A percentile compares a stretch with the other conserved stretches of the same genome.
Conservation (phyloP, 2,888 invertebrate species). For the Ormyrus pomaceus region DNA sequence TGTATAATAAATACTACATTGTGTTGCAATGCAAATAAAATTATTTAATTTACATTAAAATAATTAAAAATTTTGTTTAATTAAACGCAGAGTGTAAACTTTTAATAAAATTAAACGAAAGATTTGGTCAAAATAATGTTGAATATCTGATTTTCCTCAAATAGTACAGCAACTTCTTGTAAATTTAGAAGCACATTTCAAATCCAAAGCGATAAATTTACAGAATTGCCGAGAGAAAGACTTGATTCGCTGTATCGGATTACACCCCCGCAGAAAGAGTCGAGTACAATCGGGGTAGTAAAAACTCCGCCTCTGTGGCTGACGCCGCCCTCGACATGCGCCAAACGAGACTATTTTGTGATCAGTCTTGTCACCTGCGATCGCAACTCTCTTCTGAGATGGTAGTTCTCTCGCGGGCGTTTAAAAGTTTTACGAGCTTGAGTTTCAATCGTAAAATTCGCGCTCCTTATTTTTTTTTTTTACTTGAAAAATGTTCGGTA, state of each 20-base stretch:
- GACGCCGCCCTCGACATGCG: slow-evolving; percentile 67
- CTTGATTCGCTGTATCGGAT: slow-evolving; percentile 33
- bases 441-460: not conserved
- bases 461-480: not conserved
- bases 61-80: no score
- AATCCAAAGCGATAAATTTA: not conserved
- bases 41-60: no score
- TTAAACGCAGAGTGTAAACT: no score
- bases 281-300: slow-evolving; percentile 54
- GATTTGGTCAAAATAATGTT: no score
- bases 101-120: no score
- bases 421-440: slow-evolving; percentile 17
- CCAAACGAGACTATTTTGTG: slow-evolving; percentile 55
- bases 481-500: slow-evolving; percentile 31
- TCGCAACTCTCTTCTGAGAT: slow-evolving; percentile 45
- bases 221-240: not conserved
- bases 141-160: slow-evolving; percentile 1
- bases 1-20: no score
- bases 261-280: slow-evolving; percentile 42
- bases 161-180: not conserved
- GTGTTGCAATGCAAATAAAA: no score
- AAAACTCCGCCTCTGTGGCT: slow-evolving; percentile 66
- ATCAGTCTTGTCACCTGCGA: slow-evolving; percentile 60
- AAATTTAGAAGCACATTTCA: not conserved
- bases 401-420: slow-evolving; percentile 1